A percentile compares a stretch with the other conserved stretches of the same genome.
These are phyloP conservation scores for Gopherus flavomarginatus DNA, from an alignment of 2,113 vertebrate species.

Conservation along the genomic window DNA sequence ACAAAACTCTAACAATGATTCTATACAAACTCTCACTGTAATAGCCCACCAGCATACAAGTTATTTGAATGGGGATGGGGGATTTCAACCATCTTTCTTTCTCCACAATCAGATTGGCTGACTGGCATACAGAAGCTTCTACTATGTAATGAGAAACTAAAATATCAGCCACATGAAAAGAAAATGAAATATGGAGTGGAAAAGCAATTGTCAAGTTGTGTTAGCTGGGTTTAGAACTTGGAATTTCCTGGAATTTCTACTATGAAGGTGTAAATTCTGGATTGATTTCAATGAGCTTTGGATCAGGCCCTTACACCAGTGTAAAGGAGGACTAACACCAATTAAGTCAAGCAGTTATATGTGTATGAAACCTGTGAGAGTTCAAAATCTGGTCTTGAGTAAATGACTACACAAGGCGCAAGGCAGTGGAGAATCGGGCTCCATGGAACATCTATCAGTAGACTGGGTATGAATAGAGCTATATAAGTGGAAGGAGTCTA, in stretches of 20 bases:
- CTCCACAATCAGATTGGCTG: fast-evolving
- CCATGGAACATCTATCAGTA: neutral
- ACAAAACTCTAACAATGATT: neutral
- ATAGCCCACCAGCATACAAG: neutral
- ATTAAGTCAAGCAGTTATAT: neutral
- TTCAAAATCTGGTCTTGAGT: neutral
- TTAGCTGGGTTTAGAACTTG: neutral
- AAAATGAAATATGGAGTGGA: neutral
- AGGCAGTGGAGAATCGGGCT: neutral
- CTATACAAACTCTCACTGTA: neutral
- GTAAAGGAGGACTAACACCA: neutral
- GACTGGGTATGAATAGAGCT: neutral
- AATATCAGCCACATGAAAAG: neutral
- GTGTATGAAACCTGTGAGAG: neutral
- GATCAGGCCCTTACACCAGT: neutral
- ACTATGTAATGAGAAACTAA: neutral
- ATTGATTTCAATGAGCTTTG: neutral
- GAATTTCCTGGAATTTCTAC: neutral
- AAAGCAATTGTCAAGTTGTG: neutral
- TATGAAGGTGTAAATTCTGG: neutral
- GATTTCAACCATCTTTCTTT: neutral
- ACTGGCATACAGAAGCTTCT: fast-evolving
- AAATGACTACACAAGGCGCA: neutral
- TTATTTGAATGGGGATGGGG: neutral
- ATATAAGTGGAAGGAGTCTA: neutral